Evolutionary conservation across 2,888 invertebrate genomes (phyloP).

Genomic region (Mythimna lalbum): DNA sequence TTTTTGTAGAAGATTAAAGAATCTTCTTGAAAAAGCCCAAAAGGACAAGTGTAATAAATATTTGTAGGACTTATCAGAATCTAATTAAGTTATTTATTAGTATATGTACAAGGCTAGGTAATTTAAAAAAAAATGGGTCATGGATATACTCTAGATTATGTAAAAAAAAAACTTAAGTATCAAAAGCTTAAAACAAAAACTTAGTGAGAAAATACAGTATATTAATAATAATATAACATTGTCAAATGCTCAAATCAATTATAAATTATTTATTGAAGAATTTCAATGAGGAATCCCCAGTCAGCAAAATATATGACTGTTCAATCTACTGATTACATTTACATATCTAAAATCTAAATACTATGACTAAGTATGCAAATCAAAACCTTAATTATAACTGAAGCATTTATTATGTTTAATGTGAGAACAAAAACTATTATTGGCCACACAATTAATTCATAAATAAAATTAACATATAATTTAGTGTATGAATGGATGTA

Average conservation of each 20-base stretch:
- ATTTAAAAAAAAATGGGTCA: no score
- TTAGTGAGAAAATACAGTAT: background rate
- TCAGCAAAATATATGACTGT: slow-evolving; percentile 7
- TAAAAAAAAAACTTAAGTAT: no score
- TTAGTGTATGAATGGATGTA: background rate
- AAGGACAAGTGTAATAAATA: no score
- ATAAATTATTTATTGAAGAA: background rate
- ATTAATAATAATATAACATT: background rate
- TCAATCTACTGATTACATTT: slow-evolving; percentile 35
- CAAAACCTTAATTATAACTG: slow-evolving; percentile 23
- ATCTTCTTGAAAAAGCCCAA: no score
- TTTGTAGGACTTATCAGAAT: background rate
- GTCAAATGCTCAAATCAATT: background rate
- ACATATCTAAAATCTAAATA: slow-evolving; percentile 30
- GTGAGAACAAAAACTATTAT: slow-evolving; percentile 13
- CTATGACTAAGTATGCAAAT: slow-evolving; percentile 42
- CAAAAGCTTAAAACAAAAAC: background rate
- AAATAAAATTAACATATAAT: slow-evolving; percentile 5
- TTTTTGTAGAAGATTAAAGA: no score
- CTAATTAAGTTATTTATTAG: no score
- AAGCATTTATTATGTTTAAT: slow-evolving; percentile 2
- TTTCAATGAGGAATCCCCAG: slow-evolving; percentile 23
- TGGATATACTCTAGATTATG: no score
- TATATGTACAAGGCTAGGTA: no score
- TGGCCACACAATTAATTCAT: background rate